Evolutionary conservation across 2,797 vertebrate genomes (phyloP), one percentile per base, ranked within the genome.

Genomic region (Argyrosomus regius): DNA sequence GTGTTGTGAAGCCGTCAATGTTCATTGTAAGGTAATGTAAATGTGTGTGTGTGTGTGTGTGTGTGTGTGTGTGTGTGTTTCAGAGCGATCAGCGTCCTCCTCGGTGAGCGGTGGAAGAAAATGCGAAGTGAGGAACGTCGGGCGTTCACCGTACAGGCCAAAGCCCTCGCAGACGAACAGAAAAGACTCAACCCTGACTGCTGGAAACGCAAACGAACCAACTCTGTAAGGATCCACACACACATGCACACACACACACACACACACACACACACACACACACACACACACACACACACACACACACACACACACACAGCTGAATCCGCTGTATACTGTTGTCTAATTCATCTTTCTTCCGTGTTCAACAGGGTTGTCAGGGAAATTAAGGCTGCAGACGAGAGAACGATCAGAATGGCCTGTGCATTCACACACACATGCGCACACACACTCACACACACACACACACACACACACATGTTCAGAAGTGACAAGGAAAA

Each of bases 151-250:
- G 84, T 97, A 86, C 96, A 99, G 95, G 98, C 98, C 93, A 99
- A 99, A 94, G 97, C 96, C 75, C 96, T 99, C 87, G 98, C 98
- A 1, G 98, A 99, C 67, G 98, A 99, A 92, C 98, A 99, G 91
- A 99, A 99, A 75, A 96, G 97, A 79, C 95, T 99, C 90, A 98
- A 99, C 94, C 98, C 98, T 4, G 98, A 99, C 93, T 99, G 98
- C 93, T 99, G 98, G 98, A 99, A 99, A 94, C 97, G 98, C 92
- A 99, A 99, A 96, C 95, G 98, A 93, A 98, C 96, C 77, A 98
- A 97, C 94, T 99, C 98, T 77, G 98, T 99, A 89, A 92, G 94
- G 24, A 53, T 26, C 20, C 61, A 39, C 65, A 56, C 67, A 50
- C 24, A 62, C 63, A 39, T 48, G 60, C 59, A 60, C 59, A n/a